Base-by-base conservation (phyloP, 2,888 invertebrate genomes). In the Drosophila suboccidentalis region DNA sequence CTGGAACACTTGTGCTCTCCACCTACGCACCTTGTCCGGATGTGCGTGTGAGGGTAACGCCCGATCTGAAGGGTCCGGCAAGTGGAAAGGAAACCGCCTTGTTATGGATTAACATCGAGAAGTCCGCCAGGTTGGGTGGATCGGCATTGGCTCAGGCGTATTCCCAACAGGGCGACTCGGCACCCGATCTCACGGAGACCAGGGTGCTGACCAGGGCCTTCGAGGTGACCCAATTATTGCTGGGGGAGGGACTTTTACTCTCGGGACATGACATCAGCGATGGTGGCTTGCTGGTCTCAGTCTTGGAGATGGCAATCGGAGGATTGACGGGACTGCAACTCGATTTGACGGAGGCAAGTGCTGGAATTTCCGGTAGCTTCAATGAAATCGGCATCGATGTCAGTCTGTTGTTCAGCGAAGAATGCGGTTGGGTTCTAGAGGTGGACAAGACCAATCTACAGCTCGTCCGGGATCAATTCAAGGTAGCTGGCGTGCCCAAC, bases 211-310 rank as follows among this genome's bases (percentile, higher is more conserved):
- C 94, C 62, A 94, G 94, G 55, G 95, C 97, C 0, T 99, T 99
- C 91, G 94, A 95, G 66, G 94, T 95, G 4, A 98, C 97, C 0
- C 99, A 99, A 92, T 93, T 94, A 74, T 93, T 98, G n/a, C 94
- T 98, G 46, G 94, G 94, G 93, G 95, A 89, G 39, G 80, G 80
- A 0, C 82, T 90, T 60, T 58, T 93, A 1, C 78, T 96, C 38
- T 94, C 98, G 5, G 98, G 99, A 0, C 99, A 99, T 92, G 99
- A 99, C 92, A 94, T 99, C 5, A 99, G 98, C 91, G 99, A 99
- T 93, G 99, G 99, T 22, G 99, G 99, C 34, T 94, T 99, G 36
- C 94, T 99, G 44, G 97, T 97, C 0, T 97, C 97, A 81, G 92
- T 97, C 0, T 91, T 99, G 66, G 99, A 99, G 93, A 99, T 99